Conservation (phyloP, 1,140 invertebrate genomes). For the Phthorimaea operculella region DNA sequence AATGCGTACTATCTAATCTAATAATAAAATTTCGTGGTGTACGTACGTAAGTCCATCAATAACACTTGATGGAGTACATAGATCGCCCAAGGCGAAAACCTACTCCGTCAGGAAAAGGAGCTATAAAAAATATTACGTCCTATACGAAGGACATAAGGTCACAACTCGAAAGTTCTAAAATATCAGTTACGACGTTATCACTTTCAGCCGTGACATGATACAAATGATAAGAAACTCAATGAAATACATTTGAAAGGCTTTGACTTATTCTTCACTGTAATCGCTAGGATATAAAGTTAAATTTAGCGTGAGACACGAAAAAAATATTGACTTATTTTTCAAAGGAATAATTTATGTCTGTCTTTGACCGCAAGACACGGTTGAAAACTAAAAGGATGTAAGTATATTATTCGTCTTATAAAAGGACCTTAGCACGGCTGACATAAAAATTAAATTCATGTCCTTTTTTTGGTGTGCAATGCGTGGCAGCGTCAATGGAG, state of each 20-base stretch:
- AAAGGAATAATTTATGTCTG: slow-evolving; percentile 39
- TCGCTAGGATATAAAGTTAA: background rate
- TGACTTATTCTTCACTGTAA: slow-evolving; percentile 19
- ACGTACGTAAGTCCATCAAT: slow-evolving; percentile 13
- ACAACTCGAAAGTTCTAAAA: background rate
- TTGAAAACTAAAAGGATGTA: slow-evolving; percentile 14
- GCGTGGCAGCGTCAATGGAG: slow-evolving; percentile 20
- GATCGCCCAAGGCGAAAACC: slow-evolving; percentile 41
- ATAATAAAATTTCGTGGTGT: slow-evolving; percentile 1
- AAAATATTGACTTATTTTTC: slow-evolving; percentile 33
- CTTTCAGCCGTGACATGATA: slow-evolving; percentile 15
- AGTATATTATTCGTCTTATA: background rate
- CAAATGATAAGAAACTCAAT: slow-evolving; percentile 36
- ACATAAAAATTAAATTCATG: no score
- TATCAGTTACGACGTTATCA: slow-evolving; percentile 13
- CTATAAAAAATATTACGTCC: slow-evolving; percentile 13
- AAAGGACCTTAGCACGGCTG: no score
- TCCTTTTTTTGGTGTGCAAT: slow-evolving; percentile 2
- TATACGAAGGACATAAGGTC: slow-evolving; percentile 9
- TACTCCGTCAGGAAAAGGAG: slow-evolving; percentile 24
- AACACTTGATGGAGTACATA: slow-evolving; percentile 25
- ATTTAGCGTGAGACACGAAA: slow-evolving; percentile 8
- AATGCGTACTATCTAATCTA: background rate
- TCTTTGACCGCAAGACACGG: slow-evolving; percentile 31
- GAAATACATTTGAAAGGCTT: slow-evolving; percentile 23